Conservation (phyloP, 2,113 vertebrate species). For the Brachyhypopomus gauderio region DNA sequence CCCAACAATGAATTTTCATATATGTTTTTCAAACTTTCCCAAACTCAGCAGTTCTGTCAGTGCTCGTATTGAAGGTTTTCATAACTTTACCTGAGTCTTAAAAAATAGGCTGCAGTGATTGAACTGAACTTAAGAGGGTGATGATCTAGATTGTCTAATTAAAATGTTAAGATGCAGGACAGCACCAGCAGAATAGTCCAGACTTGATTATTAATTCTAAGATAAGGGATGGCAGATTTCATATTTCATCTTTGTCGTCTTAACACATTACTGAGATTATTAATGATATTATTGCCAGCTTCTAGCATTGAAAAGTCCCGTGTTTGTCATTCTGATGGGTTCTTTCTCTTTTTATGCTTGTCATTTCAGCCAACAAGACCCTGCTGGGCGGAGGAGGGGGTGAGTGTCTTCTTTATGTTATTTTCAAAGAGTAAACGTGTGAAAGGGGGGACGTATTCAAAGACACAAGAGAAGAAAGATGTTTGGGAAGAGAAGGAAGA, state of each 20-base stretch:
- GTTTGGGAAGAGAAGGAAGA: conserved; percentile 50
- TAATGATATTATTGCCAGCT: not conserved
- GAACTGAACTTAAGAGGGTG: not conserved
- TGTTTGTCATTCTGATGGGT: conserved; percentile 24
- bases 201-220: conserved; percentile 10
- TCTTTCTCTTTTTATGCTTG: conserved; percentile 52
- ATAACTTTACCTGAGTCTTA: not conserved
- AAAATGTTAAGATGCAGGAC: conserved; percentile 15
- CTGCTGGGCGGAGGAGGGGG: conserved; percentile 86
- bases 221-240: not conserved
- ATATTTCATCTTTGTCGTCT: conserved; percentile 3
- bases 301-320: not conserved
- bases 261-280: conserved; percentile 13
- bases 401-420: conserved; percentile 70
- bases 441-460: conserved; percentile 51
- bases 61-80: not conserved
- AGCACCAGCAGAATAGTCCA: not conserved
- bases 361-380: conserved; percentile 84
- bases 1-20: not conserved
- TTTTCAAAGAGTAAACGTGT: conserved; percentile 64
- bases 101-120: not conserved
- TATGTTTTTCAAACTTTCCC: not conserved
- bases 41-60: not conserved
- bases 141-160: not conserved
- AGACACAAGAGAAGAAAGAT: conserved; percentile 45